Evolutionary conservation across 2,797 vertebrate species (phyloP), one percentile per base, ranked within the genome.

Genomic region (Schizopygopsis malacanthus): DNA sequence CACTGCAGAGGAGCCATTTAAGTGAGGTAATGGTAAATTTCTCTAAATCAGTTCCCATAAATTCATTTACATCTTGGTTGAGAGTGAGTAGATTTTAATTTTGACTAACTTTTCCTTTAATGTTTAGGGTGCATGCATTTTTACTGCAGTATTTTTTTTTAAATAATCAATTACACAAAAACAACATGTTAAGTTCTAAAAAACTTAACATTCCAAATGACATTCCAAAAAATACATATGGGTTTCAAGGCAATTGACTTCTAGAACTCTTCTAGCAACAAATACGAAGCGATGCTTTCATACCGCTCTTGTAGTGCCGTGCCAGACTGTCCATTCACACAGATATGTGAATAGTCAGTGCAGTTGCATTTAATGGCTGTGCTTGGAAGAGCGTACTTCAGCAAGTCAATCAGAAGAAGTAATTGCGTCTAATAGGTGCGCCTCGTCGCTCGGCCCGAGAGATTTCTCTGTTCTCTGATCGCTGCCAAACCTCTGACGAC

Each of bases 401-500:
- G 87, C 85, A 90, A 90, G 90, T 89, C 89, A 91, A 87, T 91
- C 88, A 90, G 84, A 84, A 83, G 86, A 91, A 87, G 86, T 89
- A 89, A 89, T 83, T 91, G 85, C 85, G 82, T 88, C 88, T 90
- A 88, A 87, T 90, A 91, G 88, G 84, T 90, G 86, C 86, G 86
- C 80, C 88, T 86, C 84, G 79, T 75, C 77, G 83, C 88, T 79
- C 54, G 67, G 88, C 85, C 83, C 81, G 72, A 61, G 70, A 90
- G 86, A 90, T 89, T 89, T 86, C 84, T 85, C 79, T 86, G 93
- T 93, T 81, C 85, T 87, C 84, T 88, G 91, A 93, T 93, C 91
- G 91, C 92, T 90, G 91, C 88, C 91, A 91, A 92, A 91, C 92
- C 90, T 93, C 92, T 92, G 90, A 94, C 86, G 88, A 91, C 90